A percentile compares a stretch with the other conserved stretches of the same genome.
These are phyloP conservation scores for Trichopria drosophilae DNA, from an alignment of 2,888 invertebrate species.

Conservation along the genomic window DNA sequence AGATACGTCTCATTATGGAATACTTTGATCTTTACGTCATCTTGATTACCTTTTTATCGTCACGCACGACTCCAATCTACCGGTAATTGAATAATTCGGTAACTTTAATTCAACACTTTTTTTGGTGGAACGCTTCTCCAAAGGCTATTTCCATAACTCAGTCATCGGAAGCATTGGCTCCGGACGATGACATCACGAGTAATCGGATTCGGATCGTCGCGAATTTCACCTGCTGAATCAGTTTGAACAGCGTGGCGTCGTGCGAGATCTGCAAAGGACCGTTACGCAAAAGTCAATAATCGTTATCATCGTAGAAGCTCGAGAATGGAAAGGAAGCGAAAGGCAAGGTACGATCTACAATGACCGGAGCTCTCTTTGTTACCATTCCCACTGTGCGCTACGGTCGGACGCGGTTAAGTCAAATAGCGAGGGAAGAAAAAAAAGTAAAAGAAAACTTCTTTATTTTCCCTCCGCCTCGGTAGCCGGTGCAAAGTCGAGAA, in stretches of 20 bases:
- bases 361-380: conserved; percentile 36
- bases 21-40: too few species aligned
- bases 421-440: conserved; percentile 22
- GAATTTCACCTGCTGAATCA: neutral
- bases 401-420: conserved; percentile 26
- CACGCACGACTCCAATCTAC: too few species aligned
- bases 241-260: conserved; percentile 18
- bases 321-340: conserved; percentile 24
- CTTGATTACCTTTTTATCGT: too few species aligned
- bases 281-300: conserved; percentile 34
- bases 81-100: neutral
- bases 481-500: too few species aligned
- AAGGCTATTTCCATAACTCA: too few species aligned
- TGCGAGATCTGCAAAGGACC: conserved; percentile 11
- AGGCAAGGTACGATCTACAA: conserved; percentile 34
- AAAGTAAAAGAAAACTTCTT: conserved; percentile 19
- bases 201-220: too few species aligned
- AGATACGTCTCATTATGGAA: too few species aligned
- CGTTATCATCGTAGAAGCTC: conserved; percentile 31
- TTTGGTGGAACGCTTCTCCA: too few species aligned
- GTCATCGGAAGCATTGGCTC: too few species aligned
- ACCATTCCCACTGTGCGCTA: conserved; percentile 25
- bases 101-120: neutral
- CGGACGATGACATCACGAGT: too few species aligned
- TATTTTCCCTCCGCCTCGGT: conserved; percentile 12